Percentiles rank a stretch among this genome's conserved stretches.
These are phyloP conservation scores for Gastrophysa polygoni DNA, from an alignment of 2,888 invertebrate genomes.

Conservation along the genomic window DNA sequence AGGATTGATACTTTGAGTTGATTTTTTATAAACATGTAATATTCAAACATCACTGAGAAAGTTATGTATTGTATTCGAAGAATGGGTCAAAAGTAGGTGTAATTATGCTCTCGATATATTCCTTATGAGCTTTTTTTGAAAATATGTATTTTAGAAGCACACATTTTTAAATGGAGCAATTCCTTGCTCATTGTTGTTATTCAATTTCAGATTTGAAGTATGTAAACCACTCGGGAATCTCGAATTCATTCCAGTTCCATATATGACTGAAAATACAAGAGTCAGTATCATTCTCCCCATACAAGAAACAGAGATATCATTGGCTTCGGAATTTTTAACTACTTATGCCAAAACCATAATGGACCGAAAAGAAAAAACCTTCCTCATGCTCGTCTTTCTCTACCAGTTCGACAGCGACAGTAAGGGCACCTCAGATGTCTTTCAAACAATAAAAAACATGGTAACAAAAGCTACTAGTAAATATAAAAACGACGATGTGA, in stretches of 20 bases:
- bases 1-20: no score
- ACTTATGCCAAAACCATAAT: constrained; percentile 68
- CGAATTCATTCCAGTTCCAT: constrained; percentile 90
- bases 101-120: no score
- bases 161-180: no score
- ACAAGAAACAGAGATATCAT: constrained; percentile 62
- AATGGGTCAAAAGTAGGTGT: no score
- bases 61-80: no score
- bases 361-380: constrained; percentile 78
- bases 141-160: no score
- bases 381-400: constrained; percentile 75
- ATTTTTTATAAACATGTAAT: no score
- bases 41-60: neutral
- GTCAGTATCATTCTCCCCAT: constrained; percentile 79
- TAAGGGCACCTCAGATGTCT: constrained; percentile 62
- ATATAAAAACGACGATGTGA: constrained; percentile 71
- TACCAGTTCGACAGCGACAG: constrained; percentile 68
- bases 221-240: constrained; percentile 85
- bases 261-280: constrained; percentile 92
- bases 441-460: constrained; percentile 64
- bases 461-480: constrained; percentile 68
- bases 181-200: no score
- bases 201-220: constrained; percentile 73
- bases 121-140: no score
- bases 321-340: constrained; percentile 71